phyloP scores from a whole-genome alignment of 1,140 invertebrate species.

The Drosophila pseudoobscura region DNA sequence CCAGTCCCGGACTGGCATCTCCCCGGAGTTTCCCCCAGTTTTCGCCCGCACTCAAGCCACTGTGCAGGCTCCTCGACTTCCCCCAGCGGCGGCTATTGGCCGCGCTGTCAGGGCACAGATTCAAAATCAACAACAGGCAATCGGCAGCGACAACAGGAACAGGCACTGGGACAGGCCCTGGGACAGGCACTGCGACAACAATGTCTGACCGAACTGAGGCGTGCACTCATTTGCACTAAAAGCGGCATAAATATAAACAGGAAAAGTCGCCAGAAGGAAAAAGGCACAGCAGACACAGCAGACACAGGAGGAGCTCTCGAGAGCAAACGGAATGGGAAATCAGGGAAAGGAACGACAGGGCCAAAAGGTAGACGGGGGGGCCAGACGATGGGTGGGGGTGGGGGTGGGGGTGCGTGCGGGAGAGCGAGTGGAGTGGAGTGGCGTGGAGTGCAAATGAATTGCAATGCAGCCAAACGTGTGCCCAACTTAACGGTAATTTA shows the following conservation, averaged over 20 bases:
- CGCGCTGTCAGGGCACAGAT: constrained; percentile 56
- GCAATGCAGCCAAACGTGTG: constrained; percentile 60
- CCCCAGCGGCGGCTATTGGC: constrained; percentile 7
- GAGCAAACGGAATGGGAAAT: constrained; percentile 38
- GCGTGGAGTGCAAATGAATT: constrained; percentile 51
- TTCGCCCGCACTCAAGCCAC: constrained; percentile 8
- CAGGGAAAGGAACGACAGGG: background rate
- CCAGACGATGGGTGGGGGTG: background rate
- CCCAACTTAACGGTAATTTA: constrained; percentile 68
- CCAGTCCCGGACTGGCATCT: background rate
- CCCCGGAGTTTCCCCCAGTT: background rate
- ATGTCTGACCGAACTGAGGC: constrained; percentile 63
- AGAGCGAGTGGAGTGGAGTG: background rate
- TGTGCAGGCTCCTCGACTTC: constrained; percentile 11
- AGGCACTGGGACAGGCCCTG: too few relatives aligned
- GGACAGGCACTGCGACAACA: constrained; percentile 31
- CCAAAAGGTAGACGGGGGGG: constrained; percentile 10
- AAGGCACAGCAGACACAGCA: background rate
- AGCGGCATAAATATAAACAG: constrained; percentile 75
- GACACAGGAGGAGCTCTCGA: constrained; percentile 15
- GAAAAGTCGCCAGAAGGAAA: constrained; percentile 37
- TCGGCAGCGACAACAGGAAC: constrained; percentile 19
- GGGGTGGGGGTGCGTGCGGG: constrained; percentile 42
- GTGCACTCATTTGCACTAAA: constrained; percentile 69
- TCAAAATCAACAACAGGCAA: constrained; percentile 68